Conservation (phyloP, 2,797 vertebrate species). For the Chiroxiphia lanceolata region DNA sequence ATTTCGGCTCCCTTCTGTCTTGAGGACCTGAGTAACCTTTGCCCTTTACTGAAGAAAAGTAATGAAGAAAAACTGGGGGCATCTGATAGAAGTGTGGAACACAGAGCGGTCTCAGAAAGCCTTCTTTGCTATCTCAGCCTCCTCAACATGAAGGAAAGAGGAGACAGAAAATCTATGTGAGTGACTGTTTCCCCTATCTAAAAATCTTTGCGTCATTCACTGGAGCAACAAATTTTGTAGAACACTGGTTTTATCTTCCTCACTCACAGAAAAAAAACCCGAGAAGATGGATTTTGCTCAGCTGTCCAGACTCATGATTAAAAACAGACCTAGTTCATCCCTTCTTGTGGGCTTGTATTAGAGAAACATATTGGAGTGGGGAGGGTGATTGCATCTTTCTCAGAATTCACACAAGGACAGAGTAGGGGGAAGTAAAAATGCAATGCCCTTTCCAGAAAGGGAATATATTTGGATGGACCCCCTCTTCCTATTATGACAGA, state of each 20-base stretch:
- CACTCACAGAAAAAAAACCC: not conserved
- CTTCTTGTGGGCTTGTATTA: not conserved
- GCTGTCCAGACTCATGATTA: not conserved
- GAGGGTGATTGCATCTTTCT: not conserved
- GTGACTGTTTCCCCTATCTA: not conserved
- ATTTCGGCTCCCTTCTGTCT: not conserved
- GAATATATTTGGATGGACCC: not conserved
- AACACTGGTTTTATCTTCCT: not conserved
- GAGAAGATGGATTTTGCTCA: not conserved
- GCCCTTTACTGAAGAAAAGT: not conserved
- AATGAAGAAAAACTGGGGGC: not conserved
- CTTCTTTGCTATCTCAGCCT: not conserved
- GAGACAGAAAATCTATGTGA: slow-evolving; percentile 17
- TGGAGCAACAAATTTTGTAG: not conserved
- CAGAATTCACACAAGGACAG: not conserved
- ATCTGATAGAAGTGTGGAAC: not conserved
- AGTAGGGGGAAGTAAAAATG: not conserved
- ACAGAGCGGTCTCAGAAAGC: not conserved
- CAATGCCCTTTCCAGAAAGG: not conserved
- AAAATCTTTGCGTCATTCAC: not conserved
- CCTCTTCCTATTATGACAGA: not conserved
- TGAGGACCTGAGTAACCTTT: not conserved
- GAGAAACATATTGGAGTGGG: not conserved
- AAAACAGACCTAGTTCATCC: not conserved
- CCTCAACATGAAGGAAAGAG: not conserved